A percentile compares a stretch with the other conserved stretches of the same genome.
These are phyloP conservation scores for Incurvaria masculella DNA, from an alignment of 2,888 invertebrate genomes.

Conservation along the genomic window DNA sequence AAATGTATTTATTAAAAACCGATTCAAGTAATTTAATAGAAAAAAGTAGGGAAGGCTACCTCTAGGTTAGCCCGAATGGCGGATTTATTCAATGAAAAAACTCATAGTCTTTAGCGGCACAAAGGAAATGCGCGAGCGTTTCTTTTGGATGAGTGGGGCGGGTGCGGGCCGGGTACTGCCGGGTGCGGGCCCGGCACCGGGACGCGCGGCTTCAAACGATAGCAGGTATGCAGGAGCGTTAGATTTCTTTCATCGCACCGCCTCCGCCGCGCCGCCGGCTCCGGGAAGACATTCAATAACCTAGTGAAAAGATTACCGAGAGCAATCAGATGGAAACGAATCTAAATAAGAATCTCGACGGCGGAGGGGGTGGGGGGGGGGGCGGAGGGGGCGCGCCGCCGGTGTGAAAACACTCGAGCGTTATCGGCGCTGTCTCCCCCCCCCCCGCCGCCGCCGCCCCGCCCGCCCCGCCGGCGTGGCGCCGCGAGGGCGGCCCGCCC, in stretches of 20 bases:
- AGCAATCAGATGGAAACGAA: conserved; percentile 58
- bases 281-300: conserved; percentile 54
- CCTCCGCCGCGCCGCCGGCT: conserved; percentile 23
- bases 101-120: too few relatives aligned
- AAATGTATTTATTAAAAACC: too few relatives aligned
- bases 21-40: too few relatives aligned
- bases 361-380: conserved; percentile 41
- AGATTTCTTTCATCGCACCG: conserved; percentile 21
- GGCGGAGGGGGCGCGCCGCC: conserved; percentile 28
- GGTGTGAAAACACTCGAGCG: conserved; percentile 36
- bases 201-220: not conserved
- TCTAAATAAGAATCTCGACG: conserved; percentile 58
- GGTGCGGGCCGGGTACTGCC: too few relatives aligned
- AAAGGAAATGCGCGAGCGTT: too few relatives aligned
- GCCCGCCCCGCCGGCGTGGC: too few relatives aligned
- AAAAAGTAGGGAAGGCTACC: too few relatives aligned
- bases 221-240: not conserved
- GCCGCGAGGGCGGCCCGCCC: conserved; percentile 15
- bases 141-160: too few relatives aligned
- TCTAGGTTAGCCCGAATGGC: too few relatives aligned
- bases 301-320: conserved; percentile 56
- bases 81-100: too few relatives aligned
- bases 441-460: conserved; percentile 20
- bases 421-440: conserved; percentile 7
- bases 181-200: too few relatives aligned